Percentiles rank a stretch among this genome's conserved stretches.
Conservation (phyloP, 2,797 vertebrate species). For the Dermochelys coriacea region DNA sequence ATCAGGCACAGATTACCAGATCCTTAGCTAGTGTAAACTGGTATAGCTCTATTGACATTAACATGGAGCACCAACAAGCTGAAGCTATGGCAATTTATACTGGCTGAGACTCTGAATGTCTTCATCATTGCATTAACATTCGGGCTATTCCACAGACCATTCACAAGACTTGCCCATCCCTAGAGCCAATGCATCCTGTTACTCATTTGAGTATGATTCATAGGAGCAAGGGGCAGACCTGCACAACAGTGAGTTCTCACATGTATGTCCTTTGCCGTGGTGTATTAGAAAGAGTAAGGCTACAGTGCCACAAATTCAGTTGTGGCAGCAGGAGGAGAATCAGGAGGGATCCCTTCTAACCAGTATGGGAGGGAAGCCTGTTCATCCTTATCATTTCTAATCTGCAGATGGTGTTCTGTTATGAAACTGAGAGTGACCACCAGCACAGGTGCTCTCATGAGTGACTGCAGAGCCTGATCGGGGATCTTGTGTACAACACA, state of each 20-base stretch:
- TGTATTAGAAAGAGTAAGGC: background rate
- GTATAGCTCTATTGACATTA: background rate
- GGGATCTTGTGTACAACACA: background rate
- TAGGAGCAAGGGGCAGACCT: background rate
- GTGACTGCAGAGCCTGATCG: background rate
- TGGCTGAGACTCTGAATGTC: background rate
- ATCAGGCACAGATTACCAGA: background rate
- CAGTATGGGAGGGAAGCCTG: background rate
- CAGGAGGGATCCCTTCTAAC: background rate
- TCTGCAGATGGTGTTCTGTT: background rate
- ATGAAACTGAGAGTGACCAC: background rate
- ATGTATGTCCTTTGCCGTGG: background rate
- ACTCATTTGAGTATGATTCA: background rate
- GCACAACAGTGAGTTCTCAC: background rate
- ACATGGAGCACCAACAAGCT: fast-evolving
- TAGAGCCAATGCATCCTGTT: fast-evolving
- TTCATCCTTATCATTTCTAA: background rate
- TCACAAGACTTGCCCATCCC: background rate
- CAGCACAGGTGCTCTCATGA: background rate
- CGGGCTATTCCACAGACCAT: background rate
- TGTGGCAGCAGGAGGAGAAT: background rate
- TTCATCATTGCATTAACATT: background rate
- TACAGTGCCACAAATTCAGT: background rate
- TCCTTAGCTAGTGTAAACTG: background rate
- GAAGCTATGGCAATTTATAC: fast-evolving